Base-by-base conservation (phyloP, 2,888 invertebrate species). In the Rhagonycha lutea region DNA sequence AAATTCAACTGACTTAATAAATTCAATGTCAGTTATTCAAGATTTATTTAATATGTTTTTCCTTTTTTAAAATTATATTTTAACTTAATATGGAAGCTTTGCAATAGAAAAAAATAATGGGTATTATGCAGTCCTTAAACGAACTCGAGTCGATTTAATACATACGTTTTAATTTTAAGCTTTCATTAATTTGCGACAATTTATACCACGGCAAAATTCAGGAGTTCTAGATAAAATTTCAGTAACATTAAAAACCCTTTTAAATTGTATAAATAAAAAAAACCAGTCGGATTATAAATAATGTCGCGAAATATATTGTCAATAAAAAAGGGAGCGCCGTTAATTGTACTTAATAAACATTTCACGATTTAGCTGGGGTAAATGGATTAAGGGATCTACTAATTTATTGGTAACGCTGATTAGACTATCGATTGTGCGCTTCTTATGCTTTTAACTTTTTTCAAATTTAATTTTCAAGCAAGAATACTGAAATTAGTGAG, bases 291-390 rank as follows among this genome's bases (percentile, higher is more conserved):
- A 62, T 47, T 73, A 62, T 24, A 32, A 70, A 65, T 73, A 65
- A 18, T 65, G 70, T 32, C 61, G 23, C 61, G 70, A 61, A 74
- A 77, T 74, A 77, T 74, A 77, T 77, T 65, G 74, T 74, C 74
- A 77, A 73, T 69, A 75, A 78, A 78, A 78, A 69, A 71, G 70
- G 73, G 68, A 70, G 69, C 61, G 75, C 67, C 78, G 78, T 78
- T 78, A 78, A 78, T 75, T 78, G 75, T 73, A 70, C 73, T 75
- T 75, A 78, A 78, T 78, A 78, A 78, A 78, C 75, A 74, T 78
- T 73, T 75, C 75, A 70, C 75, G 75, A 75, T 78, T 78, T 78
- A 75, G 78, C 75, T 73, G 73, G 75, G 78, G 70, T 75, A 73
- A 78, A 78, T 73, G 78, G 78, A 78, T 78, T 78, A 78, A 75